phyloP scores from a whole-genome alignment of 2,113 vertebrate species.

The Phoxinus phoxinus region DNA sequence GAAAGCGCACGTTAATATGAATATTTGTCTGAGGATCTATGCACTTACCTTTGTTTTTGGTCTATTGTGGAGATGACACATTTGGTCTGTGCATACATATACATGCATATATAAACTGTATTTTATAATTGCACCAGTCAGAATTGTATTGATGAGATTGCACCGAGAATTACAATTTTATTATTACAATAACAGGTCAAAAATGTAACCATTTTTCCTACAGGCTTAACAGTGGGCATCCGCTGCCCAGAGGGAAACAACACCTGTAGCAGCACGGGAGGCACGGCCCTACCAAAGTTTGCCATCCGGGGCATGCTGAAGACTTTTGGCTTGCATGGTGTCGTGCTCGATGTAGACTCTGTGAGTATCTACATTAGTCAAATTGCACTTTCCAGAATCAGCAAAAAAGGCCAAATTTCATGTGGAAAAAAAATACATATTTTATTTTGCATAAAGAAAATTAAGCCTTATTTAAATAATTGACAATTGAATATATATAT shows the following conservation, averaged over 20 bases:
- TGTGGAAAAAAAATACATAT: too few species aligned
- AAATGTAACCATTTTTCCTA: background rate
- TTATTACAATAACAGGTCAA: background rate
- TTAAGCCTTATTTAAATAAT: background rate
- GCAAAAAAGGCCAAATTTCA: background rate
- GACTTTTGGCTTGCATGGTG: constrained; percentile 94
- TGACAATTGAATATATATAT: background rate
- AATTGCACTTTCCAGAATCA: background rate
- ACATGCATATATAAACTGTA: too few species aligned
- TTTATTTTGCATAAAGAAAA: background rate
- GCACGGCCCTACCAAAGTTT: constrained; percentile 94
- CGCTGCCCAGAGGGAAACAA: constrained; percentile 96
- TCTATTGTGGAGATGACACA: background rate
- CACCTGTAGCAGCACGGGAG: constrained; percentile 85
- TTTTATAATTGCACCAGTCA: too few species aligned
- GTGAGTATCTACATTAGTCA: constrained; percentile 73
- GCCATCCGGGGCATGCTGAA: constrained; percentile 97
- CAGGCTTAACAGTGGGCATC: constrained; percentile 94
- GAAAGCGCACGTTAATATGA: background rate
- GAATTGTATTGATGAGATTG: too few species aligned
- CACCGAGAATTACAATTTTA: too few species aligned
- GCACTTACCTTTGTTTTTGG: background rate
- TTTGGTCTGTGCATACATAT: too few species aligned
- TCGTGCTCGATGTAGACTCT: constrained; percentile 94
- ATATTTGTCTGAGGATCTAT: background rate